Evolutionary conservation across 1,140 invertebrate genomes (phyloP), one percentile per base, ranked within the genome.

Genomic region (Panagrolaimus sp.): DNA sequence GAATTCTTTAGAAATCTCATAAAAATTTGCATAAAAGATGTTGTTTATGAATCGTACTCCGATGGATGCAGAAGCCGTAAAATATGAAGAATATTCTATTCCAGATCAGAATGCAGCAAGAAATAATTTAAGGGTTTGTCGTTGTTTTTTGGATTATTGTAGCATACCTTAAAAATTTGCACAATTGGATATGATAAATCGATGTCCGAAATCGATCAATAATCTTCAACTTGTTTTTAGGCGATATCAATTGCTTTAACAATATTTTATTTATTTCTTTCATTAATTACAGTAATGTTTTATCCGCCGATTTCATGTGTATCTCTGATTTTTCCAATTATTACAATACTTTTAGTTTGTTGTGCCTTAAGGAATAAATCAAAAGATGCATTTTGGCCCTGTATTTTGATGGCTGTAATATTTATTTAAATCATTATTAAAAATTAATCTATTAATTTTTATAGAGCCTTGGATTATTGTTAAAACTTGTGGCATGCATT

Each of bases 1-100:
- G n/a, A n/a, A n/a, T n/a, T n/a, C n/a, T n/a, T n/a, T n/a, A n/a
- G n/a, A n/a, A n/a, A n/a, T n/a, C n/a, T n/a, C n/a, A n/a, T n/a
- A n/a, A n/a, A n/a, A n/a, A n/a, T n/a, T 38, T 38, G 32, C 32
- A 38, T n/a, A 12, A 12, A 58, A 26, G 10, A 58, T 58, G 52
- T 58, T 58, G 52, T 58, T 58, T 28, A 58, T 58, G 52, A 58
- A 58, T 58, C 52, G 52, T 21, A 58, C 52, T 8, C 52, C 52
- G 9, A 28, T 58, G 21, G 52, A 58, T 21, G 28, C 28, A 12
- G 52, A 58, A 26, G 52, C 52, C 4, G 28, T 28, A 14, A 58
- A 58, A 17, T 58, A 58, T 58, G 52, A 58, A 24, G 52, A 28
- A 4, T 58, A 58, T 58, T 21, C 15, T 12, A 28, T 28, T 12